These are phyloP conservation scores for Pocillopora damicornis DNA, from an alignment of 64 coral and sea anemone species.

Conservation along the genomic window DNA sequence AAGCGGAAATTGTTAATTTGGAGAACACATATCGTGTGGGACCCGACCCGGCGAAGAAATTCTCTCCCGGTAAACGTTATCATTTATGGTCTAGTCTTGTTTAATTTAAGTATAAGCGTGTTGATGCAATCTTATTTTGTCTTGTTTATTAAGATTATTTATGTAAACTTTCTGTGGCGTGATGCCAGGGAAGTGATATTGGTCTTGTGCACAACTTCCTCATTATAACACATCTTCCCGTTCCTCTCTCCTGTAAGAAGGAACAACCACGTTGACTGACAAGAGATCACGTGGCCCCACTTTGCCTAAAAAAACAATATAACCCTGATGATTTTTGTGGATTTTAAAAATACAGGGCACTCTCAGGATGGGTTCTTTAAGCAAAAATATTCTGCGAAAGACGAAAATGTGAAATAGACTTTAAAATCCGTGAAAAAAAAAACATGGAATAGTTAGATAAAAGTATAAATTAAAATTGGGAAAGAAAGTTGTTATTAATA, in stretches of 20 bases:
- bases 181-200: background rate
- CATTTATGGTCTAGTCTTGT: background rate
- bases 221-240: background rate
- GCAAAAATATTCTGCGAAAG: no score
- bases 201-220: background rate
- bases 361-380: no score
- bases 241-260: background rate
- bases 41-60: constrained; percentile 25
- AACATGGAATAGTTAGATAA: no score
- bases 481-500: no score
- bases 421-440: no score
- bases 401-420: no score
- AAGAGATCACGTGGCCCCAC: background rate
- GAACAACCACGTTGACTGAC: background rate
- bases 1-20: background rate
- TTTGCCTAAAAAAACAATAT: no score
- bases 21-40: constrained; percentile 22
- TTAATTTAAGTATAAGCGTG: background rate
- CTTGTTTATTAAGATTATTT: background rate
- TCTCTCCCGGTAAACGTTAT: constrained; percentile 1
- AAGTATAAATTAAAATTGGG: no score
- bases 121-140: background rate
- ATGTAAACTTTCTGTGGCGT: background rate
- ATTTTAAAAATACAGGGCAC: no score
- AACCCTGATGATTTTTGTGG: no score